phyloP scores from a whole-genome alignment of 2,888 invertebrate genomes.

The Acleris sparsana region DNA sequence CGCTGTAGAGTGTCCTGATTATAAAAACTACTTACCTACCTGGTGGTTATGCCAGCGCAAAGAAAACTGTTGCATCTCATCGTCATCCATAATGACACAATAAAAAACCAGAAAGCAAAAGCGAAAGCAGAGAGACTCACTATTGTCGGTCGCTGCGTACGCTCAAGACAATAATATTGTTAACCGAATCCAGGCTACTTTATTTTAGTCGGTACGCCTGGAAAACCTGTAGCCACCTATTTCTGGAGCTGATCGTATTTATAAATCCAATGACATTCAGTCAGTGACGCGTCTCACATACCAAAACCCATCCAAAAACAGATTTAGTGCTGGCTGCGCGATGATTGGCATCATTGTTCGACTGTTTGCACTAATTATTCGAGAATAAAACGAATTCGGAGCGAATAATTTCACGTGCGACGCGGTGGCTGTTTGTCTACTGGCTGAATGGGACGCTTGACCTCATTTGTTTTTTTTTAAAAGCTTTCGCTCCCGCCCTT shows the following conservation, averaged over 20 bases:
- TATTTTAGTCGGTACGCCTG: conserved; percentile 84
- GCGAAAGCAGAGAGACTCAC: conserved; percentile 64
- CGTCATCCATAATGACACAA: conserved; percentile 79
- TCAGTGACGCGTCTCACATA: conserved; percentile 80
- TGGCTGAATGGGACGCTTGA: conserved; percentile 55
- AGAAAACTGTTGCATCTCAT: conserved; percentile 90
- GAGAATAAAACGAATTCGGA: conserved; percentile 40
- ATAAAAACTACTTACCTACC: conserved; percentile 83
- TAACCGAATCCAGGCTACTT: conserved; percentile 82
- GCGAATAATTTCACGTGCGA: conserved; percentile 30
- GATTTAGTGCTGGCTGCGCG: conserved; percentile 75
- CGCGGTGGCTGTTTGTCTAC: conserved; percentile 44
- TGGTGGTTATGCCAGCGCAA: conserved; percentile 93
- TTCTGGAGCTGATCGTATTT: conserved; percentile 84
- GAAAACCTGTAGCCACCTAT: conserved; percentile 84
- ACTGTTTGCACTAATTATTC: conserved; percentile 64
- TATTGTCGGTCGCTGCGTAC: conserved; percentile 56
- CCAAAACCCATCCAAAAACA: conserved; percentile 83
- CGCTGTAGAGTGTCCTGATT: conserved; percentile 61
- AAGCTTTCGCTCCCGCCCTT: conserved; percentile 50
- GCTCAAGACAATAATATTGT: conserved; percentile 81
- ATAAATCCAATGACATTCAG: conserved; percentile 84
- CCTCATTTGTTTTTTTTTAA: conserved; percentile 51
- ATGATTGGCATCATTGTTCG: conserved; percentile 79
- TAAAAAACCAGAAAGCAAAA: conserved; percentile 56